These are phyloP conservation scores for Cygnus buccinator DNA, from an alignment of 2,113 vertebrate genomes.

Conservation along the genomic window DNA sequence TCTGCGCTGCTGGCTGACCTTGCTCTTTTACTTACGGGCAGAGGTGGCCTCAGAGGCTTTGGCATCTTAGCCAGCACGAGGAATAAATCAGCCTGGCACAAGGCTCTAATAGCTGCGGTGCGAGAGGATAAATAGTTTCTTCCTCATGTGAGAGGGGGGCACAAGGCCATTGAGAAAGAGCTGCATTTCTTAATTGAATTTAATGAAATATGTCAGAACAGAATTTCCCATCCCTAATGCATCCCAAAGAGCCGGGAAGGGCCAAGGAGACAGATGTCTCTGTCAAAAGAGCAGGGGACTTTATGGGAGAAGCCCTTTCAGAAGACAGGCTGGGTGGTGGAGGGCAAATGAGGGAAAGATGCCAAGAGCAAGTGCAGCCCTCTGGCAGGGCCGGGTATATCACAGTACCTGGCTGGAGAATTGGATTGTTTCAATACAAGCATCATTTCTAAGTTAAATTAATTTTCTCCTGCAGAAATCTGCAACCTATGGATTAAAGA, in stretches of 20 bases:
- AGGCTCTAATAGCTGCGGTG: conserved; percentile 3
- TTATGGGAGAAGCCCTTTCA: not conserved
- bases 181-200: conserved; percentile 70
- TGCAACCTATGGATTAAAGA: not conserved
- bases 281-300: not conserved
- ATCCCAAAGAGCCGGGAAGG: not conserved
- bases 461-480: not conserved
- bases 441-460: not conserved
- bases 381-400: not conserved
- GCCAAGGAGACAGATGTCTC: not conserved
- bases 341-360: not conserved
- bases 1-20: conserved; percentile 48
- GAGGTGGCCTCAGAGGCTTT: not conserved
- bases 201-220: conserved; percentile 47
- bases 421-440: not conserved
- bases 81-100: conserved; percentile 62
- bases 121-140: conserved; percentile 38
- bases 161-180: conserved; percentile 8
- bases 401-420: not conserved
- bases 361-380: not conserved
- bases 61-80: conserved; percentile 55
- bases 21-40: conserved; percentile 43
- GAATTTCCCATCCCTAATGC: conserved; percentile 13
- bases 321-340: not conserved
- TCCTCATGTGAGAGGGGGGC: not conserved